Percentiles rank a stretch among this genome's conserved stretches.
Conservation (phyloP, 1,140 invertebrate species). For the Drosophila oshimai region DNA sequence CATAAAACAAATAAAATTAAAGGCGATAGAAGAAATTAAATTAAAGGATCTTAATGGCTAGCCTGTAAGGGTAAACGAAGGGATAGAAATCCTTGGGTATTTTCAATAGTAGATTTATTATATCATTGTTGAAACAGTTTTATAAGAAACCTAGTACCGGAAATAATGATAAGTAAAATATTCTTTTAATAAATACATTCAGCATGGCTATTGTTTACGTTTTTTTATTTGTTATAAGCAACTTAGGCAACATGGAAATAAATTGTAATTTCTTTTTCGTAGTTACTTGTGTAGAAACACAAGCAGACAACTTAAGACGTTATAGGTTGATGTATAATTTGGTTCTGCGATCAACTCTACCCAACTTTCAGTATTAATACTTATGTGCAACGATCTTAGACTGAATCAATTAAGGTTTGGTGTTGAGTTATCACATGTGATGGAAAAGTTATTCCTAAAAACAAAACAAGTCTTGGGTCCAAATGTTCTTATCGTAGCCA, state of each 20-base stretch:
- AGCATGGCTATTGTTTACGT: slow-evolving; percentile 3
- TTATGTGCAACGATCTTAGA: slow-evolving; percentile 17
- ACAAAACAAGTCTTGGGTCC: background rate
- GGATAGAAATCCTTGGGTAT: background rate
- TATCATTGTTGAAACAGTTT: background rate
- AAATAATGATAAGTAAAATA: background rate
- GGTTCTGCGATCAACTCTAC: background rate
- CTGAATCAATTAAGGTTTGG: slow-evolving; percentile 16
- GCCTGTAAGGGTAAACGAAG: background rate
- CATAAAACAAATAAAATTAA: background rate
- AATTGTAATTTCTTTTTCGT: background rate
- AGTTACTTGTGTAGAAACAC: background rate
- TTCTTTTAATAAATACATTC: slow-evolving; percentile 23
- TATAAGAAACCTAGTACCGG: background rate
- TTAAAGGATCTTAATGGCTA: too few species aligned
- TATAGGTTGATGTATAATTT: background rate
- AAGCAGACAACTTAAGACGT: background rate
- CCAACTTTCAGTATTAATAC: slow-evolving; percentile 10
- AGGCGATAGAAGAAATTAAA: background rate
- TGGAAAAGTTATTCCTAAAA: slow-evolving; percentile 6
- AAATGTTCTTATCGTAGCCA: background rate
- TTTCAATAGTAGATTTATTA: background rate
- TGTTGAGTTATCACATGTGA: slow-evolving; percentile 20
- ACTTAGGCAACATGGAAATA: slow-evolving; percentile 7
- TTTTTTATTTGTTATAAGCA: slow-evolving; percentile 5